These are phyloP conservation scores for Caenorhabditis inopinata DNA, from an alignment of 1,140 invertebrate species.

Conservation along the genomic window DNA sequence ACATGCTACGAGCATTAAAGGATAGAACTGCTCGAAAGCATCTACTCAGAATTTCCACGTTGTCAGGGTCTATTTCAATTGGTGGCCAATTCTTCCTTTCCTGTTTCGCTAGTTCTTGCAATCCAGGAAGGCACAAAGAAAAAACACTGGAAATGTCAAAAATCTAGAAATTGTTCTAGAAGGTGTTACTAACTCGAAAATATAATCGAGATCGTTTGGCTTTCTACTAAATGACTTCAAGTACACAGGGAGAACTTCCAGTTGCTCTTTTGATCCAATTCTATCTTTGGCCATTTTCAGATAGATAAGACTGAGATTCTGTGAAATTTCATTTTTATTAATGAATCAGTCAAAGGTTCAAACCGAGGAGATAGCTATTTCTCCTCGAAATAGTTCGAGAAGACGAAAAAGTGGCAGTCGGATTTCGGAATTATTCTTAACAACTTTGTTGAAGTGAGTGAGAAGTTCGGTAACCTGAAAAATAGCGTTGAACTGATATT, in stretches of 20 bases:
- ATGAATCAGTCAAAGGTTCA: not conserved
- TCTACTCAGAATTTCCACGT: not conserved
- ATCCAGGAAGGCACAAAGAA: not conserved
- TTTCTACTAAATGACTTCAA: not conserved
- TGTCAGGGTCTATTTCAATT: not conserved
- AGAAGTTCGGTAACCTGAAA: constrained; percentile 30
- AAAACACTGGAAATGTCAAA: not conserved
- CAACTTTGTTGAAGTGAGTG: not conserved
- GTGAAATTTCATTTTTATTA: not conserved
- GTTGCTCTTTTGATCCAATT: not conserved
- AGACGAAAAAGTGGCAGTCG: not conserved
- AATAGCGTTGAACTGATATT: not conserved
- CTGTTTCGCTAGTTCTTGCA: not conserved
- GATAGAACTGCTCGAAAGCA: not conserved
- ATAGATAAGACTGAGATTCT: constrained; percentile 29
- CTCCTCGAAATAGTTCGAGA: not conserved
- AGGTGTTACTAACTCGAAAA: not conserved
- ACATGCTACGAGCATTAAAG: not conserved
- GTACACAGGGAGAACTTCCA: not conserved
- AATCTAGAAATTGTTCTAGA: not conserved
- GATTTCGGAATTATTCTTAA: not conserved
- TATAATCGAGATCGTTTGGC: not conserved
- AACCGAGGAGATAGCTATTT: not conserved
- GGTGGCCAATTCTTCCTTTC: not conserved
- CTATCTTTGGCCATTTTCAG: constrained; percentile 17